Evolutionary conservation across 2,797 vertebrate genomes (phyloP), one percentile per base, ranked within the genome.

Genomic region (Myotis daubentonii): DNA sequence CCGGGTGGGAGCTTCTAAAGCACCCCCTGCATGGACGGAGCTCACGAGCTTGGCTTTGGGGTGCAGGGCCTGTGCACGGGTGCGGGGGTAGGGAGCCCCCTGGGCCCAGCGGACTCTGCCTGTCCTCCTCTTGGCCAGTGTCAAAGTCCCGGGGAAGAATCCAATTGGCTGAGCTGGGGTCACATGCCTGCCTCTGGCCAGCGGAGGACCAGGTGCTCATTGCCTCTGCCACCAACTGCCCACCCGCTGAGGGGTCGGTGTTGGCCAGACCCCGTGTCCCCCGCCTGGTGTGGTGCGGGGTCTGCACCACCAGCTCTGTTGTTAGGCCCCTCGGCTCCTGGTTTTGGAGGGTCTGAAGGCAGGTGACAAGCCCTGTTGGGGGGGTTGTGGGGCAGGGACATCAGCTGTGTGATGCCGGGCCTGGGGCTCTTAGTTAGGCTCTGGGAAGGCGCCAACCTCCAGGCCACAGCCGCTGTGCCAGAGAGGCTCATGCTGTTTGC

Each of bases 271-370:
- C 25, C 60, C 3, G 72, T 0, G 19, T 30, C 15, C 2, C 7
- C 79, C 0, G 0, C 68, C 68, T 33, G 25, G 30, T 5, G 1
- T 5, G 6, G 41, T 9, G 5, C 5, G 30, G 20, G 3, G 16
- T 33, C 44, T 2, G 8, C 4, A 19, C 47, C 1, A 0, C 47
- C 0, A 0, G 33, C 33, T 22, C 53, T 6, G 0, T 2, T 44
- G n/a, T 55, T 36, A 1, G 28, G 20, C 57, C 5, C n/a, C 11
- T 28, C 1, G 7, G 62, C 90, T 70, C 28, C 60, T 84, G 92
- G 36, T 51, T 30, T 76, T 78, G 8, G 15, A 30, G 72, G 28
- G 30, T 60, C 55, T 28, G 65, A 20, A 20, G 57, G 17, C 0
- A 8, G 11, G 16, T 11, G 36, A 3, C 38, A 11, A 22, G 5